Evolutionary conservation across 2,888 invertebrate species (phyloP).

Genomic region (Cephus pulcher): DNA sequence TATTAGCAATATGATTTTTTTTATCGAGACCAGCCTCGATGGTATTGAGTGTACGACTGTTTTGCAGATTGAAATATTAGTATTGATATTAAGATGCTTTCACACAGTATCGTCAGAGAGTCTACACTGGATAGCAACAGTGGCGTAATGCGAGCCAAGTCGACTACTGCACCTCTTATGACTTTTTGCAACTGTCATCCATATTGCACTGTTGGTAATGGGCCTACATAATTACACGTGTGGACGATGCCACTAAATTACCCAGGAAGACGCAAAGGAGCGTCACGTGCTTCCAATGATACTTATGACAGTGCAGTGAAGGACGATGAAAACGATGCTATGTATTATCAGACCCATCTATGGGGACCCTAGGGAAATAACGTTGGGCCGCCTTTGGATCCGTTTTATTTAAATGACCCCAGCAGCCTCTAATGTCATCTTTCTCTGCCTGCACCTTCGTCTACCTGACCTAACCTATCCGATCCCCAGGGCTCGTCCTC

Average conservation of each 20-base stretch:
- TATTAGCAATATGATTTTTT: not conserved
- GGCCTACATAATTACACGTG: not conserved
- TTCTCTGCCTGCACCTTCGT: not conserved
- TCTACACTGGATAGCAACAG: not conserved
- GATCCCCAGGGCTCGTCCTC: slow-evolving; percentile 16
- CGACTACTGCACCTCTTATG: not conserved
- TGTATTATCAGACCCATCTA: not conserved
- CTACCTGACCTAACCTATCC: not conserved
- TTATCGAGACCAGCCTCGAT: not conserved
- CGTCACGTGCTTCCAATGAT: not conserved
- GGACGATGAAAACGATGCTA: not conserved
- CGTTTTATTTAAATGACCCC: slow-evolving; percentile 11
- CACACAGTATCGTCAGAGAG: not conserved
- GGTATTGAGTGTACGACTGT: not conserved
- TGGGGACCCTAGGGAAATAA: not conserved
- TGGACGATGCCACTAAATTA: not conserved
- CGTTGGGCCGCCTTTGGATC: not conserved
- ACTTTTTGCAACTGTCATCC: not conserved
- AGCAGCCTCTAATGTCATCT: slow-evolving; percentile 2
- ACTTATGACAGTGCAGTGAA: not conserved
- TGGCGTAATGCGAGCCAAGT: not conserved
- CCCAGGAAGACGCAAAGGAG: not conserved
- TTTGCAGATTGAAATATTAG: not conserved
- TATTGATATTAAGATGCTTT: not conserved
- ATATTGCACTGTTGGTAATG: not conserved